Evolutionary conservation across 2,888 invertebrate species (phyloP), one percentile per base, ranked within the genome.

Genomic region (Pachymerium ferrugineum): DNA sequence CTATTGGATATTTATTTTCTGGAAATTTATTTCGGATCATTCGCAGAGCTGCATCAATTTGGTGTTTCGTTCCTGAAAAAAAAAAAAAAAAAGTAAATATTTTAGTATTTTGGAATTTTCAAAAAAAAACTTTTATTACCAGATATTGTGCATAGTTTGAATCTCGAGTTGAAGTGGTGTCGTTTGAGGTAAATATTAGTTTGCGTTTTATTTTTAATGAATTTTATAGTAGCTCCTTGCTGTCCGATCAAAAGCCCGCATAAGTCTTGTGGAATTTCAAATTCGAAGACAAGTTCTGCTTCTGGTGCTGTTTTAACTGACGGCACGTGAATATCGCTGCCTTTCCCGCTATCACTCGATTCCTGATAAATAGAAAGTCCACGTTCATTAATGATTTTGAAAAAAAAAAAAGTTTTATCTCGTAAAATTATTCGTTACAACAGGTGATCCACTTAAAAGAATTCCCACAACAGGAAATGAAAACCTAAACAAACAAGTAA

Each of bases 171-270:
- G 78, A 87, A 88, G 14, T 90, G 90, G 84, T 93, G 91, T 80
- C 89, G 87, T 80, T 89, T 89, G n/a, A 97, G 88, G 77, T 88
- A 84, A 71, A 96, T 89, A 80, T 87, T 89, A 22, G 94, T 92
- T 78, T 90, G 88, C 1, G 93, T 90, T 81, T 89, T 89, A 31
- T 87, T 85, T 82, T 92, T 91, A 47, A 85, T 90, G 79, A 87
- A 87, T 77, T 90, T 89, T n/a, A 97, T 89, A 83, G 90, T 91
- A 47, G 87, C 85, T 62, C 94, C 94, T 78, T 89, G 88, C 79
- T 88, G 89, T 47, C 97, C 97, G 82, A 96, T 95, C 78, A 97
- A 85, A 74, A 90, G 88, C 19, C 96, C 96, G 75, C 94, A 93
- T 77, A 94, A 84, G 74, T 85, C 80, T 69, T 81, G 79, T 2